Evolutionary conservation across 2,113 vertebrate genomes (phyloP).

Genomic region (Pica pica): DNA sequence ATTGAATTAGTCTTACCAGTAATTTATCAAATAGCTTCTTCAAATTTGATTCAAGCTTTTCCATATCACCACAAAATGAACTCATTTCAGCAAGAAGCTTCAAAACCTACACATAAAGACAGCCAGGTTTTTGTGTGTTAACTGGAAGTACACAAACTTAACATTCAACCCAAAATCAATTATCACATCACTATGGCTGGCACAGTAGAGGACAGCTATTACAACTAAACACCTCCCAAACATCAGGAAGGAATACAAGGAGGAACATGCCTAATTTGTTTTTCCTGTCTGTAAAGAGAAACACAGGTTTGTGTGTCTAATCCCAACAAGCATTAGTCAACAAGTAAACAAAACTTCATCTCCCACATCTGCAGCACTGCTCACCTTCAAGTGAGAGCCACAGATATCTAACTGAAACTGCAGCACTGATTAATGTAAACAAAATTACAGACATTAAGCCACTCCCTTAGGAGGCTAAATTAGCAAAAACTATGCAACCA

Average conservation of each 20-base stretch:
- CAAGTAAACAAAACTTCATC: neutral
- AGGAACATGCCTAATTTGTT: neutral
- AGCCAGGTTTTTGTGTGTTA: neutral
- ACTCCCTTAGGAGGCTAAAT: neutral
- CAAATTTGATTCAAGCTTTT: slow-evolving; percentile 95
- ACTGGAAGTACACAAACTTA: neutral
- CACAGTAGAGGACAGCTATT: neutral
- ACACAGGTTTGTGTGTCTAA: neutral
- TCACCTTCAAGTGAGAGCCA: neutral
- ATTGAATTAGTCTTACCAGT: slow-evolving; percentile 79
- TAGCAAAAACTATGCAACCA: neutral
- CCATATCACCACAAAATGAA: slow-evolving; percentile 97
- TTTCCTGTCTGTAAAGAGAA: neutral
- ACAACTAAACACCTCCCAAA: neutral
- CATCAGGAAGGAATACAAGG: neutral
- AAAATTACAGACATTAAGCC: neutral
- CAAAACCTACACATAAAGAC: slow-evolving; percentile 78
- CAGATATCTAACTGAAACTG: neutral
- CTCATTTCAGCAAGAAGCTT: slow-evolving; percentile 98
- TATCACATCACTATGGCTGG: neutral
- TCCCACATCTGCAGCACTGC: neutral
- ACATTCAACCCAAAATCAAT: neutral
- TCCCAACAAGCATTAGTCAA: neutral
- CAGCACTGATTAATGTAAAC: neutral
- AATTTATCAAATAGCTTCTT: slow-evolving; percentile 94